Base-by-base conservation (phyloP, 30 jellyfish, hydroid and myxozoan species). In the Pseudorhiza aurosa region DNA sequence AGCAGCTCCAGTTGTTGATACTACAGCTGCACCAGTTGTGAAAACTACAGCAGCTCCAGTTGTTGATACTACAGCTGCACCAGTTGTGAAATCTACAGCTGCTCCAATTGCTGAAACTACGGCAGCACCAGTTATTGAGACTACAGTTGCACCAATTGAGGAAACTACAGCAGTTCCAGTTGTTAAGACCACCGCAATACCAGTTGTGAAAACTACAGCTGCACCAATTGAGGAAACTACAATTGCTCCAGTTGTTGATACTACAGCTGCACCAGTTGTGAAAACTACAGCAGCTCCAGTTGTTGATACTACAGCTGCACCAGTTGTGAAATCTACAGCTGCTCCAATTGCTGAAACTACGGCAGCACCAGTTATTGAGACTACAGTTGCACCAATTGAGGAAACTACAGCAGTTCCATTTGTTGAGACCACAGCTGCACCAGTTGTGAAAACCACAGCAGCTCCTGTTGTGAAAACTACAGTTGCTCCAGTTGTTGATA, bases 171-270 rank as follows among this genome's bases (percentile, higher is more conserved):
- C 89, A 32, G 80, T 82, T 76, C 76, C 81, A 73, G 22, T 73
- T 39, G 32, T 59, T 3, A 78, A 59, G 62, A 60, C 90, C 0
- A 78, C 90, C 3, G 90, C 75, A 37, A 83, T 83, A 21, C 90
- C 82, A 64, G 56, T 28, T 24, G 69, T 59, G 0, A 70, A 58
- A 57, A 59, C 79, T 10, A 37, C 81, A 4, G 89, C 70, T 45
- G 71, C 72, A 24, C 58, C 45, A n/a, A 43, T 50, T 43, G 55
- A 9, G 0, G 82, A 76, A 76, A 40, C 53, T 1, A 58, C 89
- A 19, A 68, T 68, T 8, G 33, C 89, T 57, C 81, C 89, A 57
- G 70, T 73, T 21, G 82, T 28, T 0, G 89, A 60, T 30, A 59
- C 79, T 0, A 76, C 89, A 0, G 82, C 72, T 45, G 89, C 89